phyloP scores from a whole-genome alignment of 2,888 invertebrate genomes.

The Agonopterix subpropinquella region DNA sequence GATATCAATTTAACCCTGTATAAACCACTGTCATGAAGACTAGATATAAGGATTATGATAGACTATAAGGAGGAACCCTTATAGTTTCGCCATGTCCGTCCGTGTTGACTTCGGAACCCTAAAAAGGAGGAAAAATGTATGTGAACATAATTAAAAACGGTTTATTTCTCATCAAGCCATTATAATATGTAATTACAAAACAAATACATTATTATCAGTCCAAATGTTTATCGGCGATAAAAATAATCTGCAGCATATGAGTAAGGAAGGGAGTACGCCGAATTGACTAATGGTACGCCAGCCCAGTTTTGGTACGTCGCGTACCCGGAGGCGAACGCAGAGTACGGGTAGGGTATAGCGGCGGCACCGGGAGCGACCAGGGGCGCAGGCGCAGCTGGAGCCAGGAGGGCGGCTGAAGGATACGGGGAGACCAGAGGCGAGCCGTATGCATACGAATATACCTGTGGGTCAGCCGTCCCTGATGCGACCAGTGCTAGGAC shows the following conservation, averaged over 20 bases:
- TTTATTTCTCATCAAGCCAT: no score
- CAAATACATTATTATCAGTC: no score
- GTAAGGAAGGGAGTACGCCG: not conserved
- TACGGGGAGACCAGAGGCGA: conserved; percentile 5
- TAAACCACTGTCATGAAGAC: no score
- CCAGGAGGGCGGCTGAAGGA: not conserved
- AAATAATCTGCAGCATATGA: not conserved
- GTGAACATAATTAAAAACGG: no score
- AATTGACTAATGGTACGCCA: conserved; percentile 4
- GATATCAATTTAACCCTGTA: no score
- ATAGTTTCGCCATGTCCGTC: no score
- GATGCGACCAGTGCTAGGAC: conserved; percentile 28
- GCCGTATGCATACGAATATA: conserved; percentile 3
- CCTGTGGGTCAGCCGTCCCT: conserved; percentile 28
- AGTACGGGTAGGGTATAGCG: not conserved
- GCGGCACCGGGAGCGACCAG: not conserved
- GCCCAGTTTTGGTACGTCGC: conserved; percentile 6
- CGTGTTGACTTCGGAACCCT: no score
- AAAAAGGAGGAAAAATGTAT: no score
- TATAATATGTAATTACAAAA: no score
- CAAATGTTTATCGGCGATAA: conserved; percentile 14
- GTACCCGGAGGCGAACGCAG: not conserved
- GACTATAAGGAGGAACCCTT: no score
- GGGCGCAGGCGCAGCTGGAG: not conserved
- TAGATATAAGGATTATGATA: no score